A percentile compares a stretch with the other conserved stretches of the same genome.
Conservation (phyloP, 2,797 vertebrate species). For the Cyprinella venusta region DNA sequence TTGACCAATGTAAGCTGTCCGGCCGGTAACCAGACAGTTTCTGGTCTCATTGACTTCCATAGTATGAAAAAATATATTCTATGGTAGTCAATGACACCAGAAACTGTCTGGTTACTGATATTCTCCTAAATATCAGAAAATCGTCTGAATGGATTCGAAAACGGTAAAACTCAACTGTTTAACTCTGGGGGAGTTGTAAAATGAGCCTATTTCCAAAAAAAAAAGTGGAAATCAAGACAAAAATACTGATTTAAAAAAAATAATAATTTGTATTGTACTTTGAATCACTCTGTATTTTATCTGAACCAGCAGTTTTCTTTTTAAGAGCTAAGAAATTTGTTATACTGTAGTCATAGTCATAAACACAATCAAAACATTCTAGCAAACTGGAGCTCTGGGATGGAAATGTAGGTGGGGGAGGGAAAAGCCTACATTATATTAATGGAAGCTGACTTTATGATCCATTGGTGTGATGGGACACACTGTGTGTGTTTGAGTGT, state of each 20-base stretch:
- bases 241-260: neutral
- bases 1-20: too few relatives aligned
- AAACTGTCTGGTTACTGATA: too few relatives aligned
- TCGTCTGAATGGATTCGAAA: too few relatives aligned
- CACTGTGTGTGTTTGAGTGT: slow-evolving; percentile 16
- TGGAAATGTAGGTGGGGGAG: neutral
- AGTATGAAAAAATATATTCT: too few relatives aligned
- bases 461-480: neutral
- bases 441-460: slow-evolving; percentile 5
- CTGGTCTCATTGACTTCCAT: too few relatives aligned
- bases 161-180: too few relatives aligned
- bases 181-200: too few relatives aligned
- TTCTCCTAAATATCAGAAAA: too few relatives aligned
- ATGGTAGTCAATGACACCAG: too few relatives aligned
- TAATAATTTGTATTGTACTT: neutral
- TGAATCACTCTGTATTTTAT: neutral
- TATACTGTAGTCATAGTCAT: neutral
- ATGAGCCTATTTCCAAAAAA: too few relatives aligned
- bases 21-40: too few relatives aligned
- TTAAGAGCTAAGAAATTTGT: neutral
- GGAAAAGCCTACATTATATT: neutral
- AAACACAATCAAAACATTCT: slow-evolving; percentile 1
- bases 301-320: neutral
- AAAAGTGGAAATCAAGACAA: too few relatives aligned
- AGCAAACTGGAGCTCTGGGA: neutral